Evolutionary conservation across 2,797 vertebrate species (phyloP).

Genomic region (Anabas testudineus): DNA sequence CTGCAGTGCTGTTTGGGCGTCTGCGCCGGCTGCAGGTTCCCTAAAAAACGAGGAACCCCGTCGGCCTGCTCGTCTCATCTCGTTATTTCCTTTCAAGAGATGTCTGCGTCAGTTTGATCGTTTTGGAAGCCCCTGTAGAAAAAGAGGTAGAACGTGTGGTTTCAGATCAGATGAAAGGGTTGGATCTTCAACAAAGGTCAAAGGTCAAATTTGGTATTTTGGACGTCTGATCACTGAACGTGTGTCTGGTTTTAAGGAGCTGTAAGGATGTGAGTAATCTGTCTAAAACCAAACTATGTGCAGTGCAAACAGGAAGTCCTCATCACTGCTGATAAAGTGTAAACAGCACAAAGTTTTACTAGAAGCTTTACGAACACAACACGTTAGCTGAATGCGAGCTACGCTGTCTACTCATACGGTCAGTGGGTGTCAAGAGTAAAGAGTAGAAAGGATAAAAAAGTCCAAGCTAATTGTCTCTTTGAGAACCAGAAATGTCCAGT

Average conservation of each 20-base stretch:
- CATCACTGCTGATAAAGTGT: constrained; percentile 56
- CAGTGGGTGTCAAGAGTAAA: constrained; percentile 47
- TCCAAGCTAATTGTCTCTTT: constrained; percentile 29
- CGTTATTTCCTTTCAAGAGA: background rate
- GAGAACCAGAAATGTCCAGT: background rate
- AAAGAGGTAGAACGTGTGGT: constrained; percentile 84
- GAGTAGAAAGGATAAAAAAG: constrained; percentile 70
- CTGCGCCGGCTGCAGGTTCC: no score
- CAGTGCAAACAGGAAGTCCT: constrained; percentile 64
- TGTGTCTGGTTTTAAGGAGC: constrained; percentile 32
- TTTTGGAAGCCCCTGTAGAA: constrained; percentile 79
- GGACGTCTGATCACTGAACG: constrained; percentile 26
- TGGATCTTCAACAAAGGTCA: constrained; percentile 30
- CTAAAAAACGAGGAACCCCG: background rate
- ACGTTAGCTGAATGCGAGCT: constrained; percentile 57
- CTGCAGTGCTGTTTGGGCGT: constrained; percentile 15
- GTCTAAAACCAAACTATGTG: constrained; percentile 71
- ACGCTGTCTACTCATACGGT: constrained; percentile 33
- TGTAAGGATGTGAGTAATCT: constrained; percentile 29
- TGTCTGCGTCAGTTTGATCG: background rate
- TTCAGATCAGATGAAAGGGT: constrained; percentile 41
- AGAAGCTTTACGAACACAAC: constrained; percentile 76
- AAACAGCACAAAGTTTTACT: constrained; percentile 67
- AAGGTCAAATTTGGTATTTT: constrained; percentile 22
- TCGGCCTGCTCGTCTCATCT: background rate